These are phyloP conservation scores for Eremobia ochroleuca DNA, from an alignment of 2,888 invertebrate species.

Conservation along the genomic window DNA sequence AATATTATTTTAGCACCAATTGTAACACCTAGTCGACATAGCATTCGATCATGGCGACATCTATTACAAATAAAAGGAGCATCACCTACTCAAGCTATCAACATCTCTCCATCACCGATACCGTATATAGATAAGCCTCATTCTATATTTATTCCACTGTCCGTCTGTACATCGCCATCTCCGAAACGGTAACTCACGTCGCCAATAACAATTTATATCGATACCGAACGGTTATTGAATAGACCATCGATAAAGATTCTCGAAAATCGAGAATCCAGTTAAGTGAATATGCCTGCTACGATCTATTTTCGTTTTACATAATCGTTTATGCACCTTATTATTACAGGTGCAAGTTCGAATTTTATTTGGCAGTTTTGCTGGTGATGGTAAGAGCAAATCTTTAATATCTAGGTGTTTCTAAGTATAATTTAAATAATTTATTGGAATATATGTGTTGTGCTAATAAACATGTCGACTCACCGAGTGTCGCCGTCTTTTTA, in stretches of 20 bases:
- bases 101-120: constrained; percentile 82
- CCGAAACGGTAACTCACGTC: constrained; percentile 87
- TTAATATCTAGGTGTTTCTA: constrained; percentile 76
- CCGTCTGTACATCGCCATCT: constrained; percentile 86
- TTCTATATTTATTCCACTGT: constrained; percentile 87
- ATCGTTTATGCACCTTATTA: constrained; percentile 50
- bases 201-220: constrained; percentile 88
- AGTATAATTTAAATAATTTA: constrained; percentile 81
- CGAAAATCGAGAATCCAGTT: constrained; percentile 75
- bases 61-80: constrained; percentile 71
- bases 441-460: constrained; percentile 74
- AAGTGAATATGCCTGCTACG: constrained; percentile 67
- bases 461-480: constrained; percentile 81
- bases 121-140: constrained; percentile 83
- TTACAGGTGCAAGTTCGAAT: constrained; percentile 30
- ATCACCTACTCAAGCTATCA: constrained; percentile 80
- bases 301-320: constrained; percentile 57
- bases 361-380: constrained; percentile 36
- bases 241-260: constrained; percentile 82
- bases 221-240: constrained; percentile 87
- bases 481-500: constrained; percentile 63
- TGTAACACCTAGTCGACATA: constrained; percentile 33
- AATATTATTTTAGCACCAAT: constrained; percentile 43
- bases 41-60: constrained; percentile 58
- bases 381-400: constrained; percentile 50